Evolutionary conservation across 30 jellyfish, hydroid and myxozoan genomes (phyloP).

Genomic region (Chrysaora quinquecirrha): DNA sequence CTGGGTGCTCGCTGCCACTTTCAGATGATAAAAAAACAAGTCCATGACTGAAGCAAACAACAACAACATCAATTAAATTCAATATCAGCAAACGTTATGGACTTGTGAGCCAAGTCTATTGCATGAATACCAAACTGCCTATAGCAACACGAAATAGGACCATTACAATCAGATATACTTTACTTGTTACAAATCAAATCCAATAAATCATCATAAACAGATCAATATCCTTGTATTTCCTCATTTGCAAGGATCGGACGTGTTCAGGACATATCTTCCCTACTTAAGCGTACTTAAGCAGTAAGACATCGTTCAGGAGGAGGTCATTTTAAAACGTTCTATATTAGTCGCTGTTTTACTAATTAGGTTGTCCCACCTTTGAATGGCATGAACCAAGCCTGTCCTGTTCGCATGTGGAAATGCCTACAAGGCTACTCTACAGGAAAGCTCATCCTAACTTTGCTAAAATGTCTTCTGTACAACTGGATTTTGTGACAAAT

Average conservation of each 20-base stretch:
- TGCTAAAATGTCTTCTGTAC: not conserved
- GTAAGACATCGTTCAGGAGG: not conserved
- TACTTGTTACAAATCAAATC: too few relatives aligned
- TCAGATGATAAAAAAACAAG: too few relatives aligned
- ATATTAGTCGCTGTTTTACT: not conserved
- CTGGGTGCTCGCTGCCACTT: too few relatives aligned
- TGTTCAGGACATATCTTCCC: not conserved
- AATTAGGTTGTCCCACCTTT: not conserved
- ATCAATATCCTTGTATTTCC: not conserved
- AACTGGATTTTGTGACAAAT: constrained; percentile 38
- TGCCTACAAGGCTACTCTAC: not conserved
- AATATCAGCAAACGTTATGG: too few relatives aligned
- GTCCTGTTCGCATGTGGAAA: not conserved
- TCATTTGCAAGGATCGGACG: not conserved
- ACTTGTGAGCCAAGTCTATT: too few relatives aligned
- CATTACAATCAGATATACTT: too few relatives aligned
- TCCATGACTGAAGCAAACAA: too few relatives aligned
- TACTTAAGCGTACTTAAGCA: not conserved
- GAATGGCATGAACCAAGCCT: not conserved
- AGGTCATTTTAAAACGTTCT: not conserved
- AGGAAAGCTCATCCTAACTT: not conserved
- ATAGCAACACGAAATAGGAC: too few relatives aligned
- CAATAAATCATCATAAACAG: not conserved
- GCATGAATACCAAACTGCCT: too few relatives aligned
- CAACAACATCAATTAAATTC: too few relatives aligned